A percentile compares a stretch with the other conserved stretches of the same genome.
These are phyloP conservation scores for Ciona savignyi DNA, from an alignment of 23 tunicate species.

Conservation along the genomic window DNA sequence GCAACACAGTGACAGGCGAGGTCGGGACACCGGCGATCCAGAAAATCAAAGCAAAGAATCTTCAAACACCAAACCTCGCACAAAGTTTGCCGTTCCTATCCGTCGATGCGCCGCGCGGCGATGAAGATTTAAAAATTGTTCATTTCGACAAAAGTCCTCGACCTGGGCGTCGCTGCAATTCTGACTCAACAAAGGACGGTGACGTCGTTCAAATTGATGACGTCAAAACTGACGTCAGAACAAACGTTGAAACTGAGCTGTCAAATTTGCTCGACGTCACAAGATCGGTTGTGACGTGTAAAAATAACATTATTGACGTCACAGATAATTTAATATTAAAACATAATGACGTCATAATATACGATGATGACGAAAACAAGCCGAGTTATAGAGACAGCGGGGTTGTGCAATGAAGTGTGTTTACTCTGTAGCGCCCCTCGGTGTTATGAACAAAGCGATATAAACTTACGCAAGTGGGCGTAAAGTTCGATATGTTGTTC, in stretches of 20 bases:
- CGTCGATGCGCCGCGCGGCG: background rate
- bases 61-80: background rate
- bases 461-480: too few relatives aligned
- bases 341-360: background rate
- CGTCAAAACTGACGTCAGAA: background rate
- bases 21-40: background rate
- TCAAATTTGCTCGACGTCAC: background rate
- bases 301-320: background rate
- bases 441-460: too few relatives aligned
- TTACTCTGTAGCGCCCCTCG: too few relatives aligned
- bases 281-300: background rate
- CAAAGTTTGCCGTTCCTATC: background rate
- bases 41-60: background rate
- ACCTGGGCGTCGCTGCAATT: background rate
- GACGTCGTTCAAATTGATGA: background rate
- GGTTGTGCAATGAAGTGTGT: too few relatives aligned
- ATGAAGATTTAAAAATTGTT: background rate
- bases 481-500: too few relatives aligned
- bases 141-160: background rate
- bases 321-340: background rate
- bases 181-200: background rate
- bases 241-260: background rate
- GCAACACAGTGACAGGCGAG: constrained; percentile 37
- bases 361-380: background rate
- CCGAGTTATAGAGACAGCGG: constrained; percentile 17